A percentile compares a stretch with the other conserved stretches of the same genome.
phyloP scores from a whole-genome alignment of 2,113 vertebrate genomes.

The Tragelaphus scriptus region DNA sequence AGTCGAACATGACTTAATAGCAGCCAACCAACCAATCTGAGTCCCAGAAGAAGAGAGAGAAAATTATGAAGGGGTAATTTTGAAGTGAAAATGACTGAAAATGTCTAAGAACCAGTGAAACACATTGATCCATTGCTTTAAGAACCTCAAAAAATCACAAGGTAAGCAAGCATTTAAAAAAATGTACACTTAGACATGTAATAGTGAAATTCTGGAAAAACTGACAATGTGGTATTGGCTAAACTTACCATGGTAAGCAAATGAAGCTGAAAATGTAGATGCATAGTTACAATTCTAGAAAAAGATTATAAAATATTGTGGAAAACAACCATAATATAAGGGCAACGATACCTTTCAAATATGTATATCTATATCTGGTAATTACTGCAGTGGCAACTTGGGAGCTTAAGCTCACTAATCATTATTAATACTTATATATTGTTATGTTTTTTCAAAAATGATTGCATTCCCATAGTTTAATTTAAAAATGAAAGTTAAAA shows the following conservation, averaged over 20 bases:
- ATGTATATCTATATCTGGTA: background rate
- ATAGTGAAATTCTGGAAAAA: background rate
- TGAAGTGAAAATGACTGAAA: background rate
- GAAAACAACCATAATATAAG: background rate
- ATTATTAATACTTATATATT: background rate
- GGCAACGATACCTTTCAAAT: background rate
- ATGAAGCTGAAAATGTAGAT: background rate
- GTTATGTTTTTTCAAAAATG: background rate
- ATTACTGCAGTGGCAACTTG: background rate
- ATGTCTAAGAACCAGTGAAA: background rate
- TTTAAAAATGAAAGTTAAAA: constrained; percentile 14
- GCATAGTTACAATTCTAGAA: background rate
- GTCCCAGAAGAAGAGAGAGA: background rate
- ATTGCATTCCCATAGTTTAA: background rate
- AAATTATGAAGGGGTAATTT: background rate
- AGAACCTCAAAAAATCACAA: background rate
- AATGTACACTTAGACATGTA: background rate
- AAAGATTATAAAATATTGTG: background rate
- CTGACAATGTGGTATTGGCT: background rate
- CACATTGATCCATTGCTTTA: background rate
- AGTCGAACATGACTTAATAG: background rate
- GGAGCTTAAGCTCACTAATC: background rate
- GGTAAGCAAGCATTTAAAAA: background rate
- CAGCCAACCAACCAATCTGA: background rate
- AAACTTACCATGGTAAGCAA: background rate